These are phyloP conservation scores for Andrena marginata DNA, from an alignment of 2,888 invertebrate genomes.

Conservation along the genomic window DNA sequence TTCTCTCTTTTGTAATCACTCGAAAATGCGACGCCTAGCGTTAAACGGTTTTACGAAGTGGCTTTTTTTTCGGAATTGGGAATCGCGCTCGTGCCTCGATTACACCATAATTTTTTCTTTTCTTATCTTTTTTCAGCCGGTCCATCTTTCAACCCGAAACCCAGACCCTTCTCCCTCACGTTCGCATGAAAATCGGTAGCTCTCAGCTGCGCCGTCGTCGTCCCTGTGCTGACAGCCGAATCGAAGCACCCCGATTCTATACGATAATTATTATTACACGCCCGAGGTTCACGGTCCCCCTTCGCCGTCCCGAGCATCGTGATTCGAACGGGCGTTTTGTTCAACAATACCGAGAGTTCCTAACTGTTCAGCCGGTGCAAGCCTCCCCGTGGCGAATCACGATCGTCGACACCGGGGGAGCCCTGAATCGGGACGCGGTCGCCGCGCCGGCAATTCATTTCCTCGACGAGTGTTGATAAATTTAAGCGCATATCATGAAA, in stretches of 20 bases:
- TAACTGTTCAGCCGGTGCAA: not conserved
- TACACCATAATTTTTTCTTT: slow-evolving; percentile 78
- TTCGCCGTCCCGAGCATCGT: slow-evolving; percentile 29
- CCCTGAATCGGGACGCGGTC: slow-evolving; percentile 25
- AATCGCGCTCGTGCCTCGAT: slow-evolving; percentile 10
- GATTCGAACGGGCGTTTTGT: not conserved
- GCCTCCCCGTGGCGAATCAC: slow-evolving; percentile 17
- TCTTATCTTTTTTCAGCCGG: slow-evolving; percentile 87
- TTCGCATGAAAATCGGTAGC: slow-evolving; percentile 85
- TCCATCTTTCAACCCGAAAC: slow-evolving; percentile 88
- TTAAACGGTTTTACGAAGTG: slow-evolving; percentile 2
- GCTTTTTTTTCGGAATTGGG: not conserved
- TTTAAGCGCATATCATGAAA: slow-evolving; percentile 55
- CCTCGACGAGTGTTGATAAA: slow-evolving; percentile 57
- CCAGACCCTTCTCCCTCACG: slow-evolving; percentile 87
- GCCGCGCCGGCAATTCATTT: slow-evolving; percentile 28
- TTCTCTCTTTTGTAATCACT: not conserved
- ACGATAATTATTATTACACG: slow-evolving; percentile 27
- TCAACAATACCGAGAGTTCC: slow-evolving; percentile 1
- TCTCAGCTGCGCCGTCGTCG: slow-evolving; percentile 80
- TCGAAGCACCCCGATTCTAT: slow-evolving; percentile 45
- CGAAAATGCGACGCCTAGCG: not conserved
- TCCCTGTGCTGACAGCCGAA: slow-evolving; percentile 69
- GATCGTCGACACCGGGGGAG: slow-evolving; percentile 21
- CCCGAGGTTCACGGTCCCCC: slow-evolving; percentile 48